A percentile compares a stretch with the other conserved stretches of the same genome.
These are phyloP conservation scores for Arion vulgaris DNA, from an alignment of 1,140 invertebrate species.

Conservation along the genomic window DNA sequence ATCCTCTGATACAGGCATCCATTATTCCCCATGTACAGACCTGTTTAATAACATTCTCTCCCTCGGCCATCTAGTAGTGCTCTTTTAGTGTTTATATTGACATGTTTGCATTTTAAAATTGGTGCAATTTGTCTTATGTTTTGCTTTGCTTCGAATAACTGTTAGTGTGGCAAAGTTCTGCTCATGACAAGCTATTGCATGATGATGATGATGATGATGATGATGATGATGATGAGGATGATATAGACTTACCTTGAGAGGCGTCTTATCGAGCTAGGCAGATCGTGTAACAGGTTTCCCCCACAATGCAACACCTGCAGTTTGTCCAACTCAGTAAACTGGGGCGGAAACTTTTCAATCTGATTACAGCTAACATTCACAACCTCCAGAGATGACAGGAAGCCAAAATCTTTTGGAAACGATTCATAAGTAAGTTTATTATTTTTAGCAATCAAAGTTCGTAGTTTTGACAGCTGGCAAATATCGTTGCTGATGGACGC, in stretches of 20 bases:
- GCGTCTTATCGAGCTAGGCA: constrained; percentile 87
- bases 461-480: constrained; percentile 79
- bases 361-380: constrained; percentile 94
- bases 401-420: constrained; percentile 87
- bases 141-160: too few species aligned
- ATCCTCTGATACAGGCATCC: too few species aligned
- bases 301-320: constrained; percentile 91
- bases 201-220: too few species aligned
- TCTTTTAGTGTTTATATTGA: too few species aligned
- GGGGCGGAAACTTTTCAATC: constrained; percentile 86
- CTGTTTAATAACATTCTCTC: too few species aligned
- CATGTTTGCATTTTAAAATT: too few species aligned
- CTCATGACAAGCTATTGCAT: too few species aligned
- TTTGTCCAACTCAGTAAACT: constrained; percentile 83
- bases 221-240: too few species aligned
- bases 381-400: constrained; percentile 79
- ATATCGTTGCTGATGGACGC: constrained; percentile 83
- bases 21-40: too few species aligned
- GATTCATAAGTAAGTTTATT: constrained; percentile 86
- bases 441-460: constrained; percentile 87
- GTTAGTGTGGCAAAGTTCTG: too few species aligned
- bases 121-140: too few species aligned
- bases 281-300: constrained; percentile 84
- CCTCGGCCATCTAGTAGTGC: too few species aligned
- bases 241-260: constrained; percentile 71